Evolutionary conservation across 2,797 vertebrate species (phyloP).

Genomic region (Ibycter americanus): DNA sequence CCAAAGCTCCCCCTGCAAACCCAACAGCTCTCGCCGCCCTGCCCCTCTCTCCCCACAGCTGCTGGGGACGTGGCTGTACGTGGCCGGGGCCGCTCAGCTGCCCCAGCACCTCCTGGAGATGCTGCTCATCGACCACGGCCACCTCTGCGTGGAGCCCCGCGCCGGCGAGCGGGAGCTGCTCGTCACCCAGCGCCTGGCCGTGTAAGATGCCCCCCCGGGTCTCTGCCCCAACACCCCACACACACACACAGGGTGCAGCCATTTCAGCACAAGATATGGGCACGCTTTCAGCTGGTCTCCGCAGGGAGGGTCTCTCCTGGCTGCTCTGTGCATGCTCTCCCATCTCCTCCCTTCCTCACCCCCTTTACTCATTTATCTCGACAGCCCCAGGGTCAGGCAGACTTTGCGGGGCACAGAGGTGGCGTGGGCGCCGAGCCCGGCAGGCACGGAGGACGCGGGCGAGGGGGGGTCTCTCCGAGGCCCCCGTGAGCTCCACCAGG

Average conservation of each 20-base stretch:
- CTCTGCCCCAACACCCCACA: neutral
- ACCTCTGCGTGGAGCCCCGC: neutral
- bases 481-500: neutral
- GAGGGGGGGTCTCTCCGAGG: neutral
- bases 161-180: neutral
- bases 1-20: neutral
- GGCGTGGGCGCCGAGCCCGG: neutral
- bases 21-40: neutral
- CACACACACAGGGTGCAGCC: fast-evolving
- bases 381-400: neutral
- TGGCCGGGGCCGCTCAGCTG: slow-evolving; percentile 17
- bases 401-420: neutral
- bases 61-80: neutral
- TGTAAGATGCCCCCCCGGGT: neutral
- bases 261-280: fast-evolving
- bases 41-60: neutral
- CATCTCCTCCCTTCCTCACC: neutral
- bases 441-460: neutral
- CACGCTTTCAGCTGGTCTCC: fast-evolving
- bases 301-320: neutral
- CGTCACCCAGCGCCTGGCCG: slow-evolving; percentile 4
- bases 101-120: slow-evolving; percentile 20
- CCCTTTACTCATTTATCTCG: neutral
- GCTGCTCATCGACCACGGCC: slow-evolving; percentile 30
- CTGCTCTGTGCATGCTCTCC: fast-evolving